Evolutionary conservation across 1,140 invertebrate species (phyloP), one percentile per base, ranked within the genome.

Genomic region (Ridgeia piscesae): DNA sequence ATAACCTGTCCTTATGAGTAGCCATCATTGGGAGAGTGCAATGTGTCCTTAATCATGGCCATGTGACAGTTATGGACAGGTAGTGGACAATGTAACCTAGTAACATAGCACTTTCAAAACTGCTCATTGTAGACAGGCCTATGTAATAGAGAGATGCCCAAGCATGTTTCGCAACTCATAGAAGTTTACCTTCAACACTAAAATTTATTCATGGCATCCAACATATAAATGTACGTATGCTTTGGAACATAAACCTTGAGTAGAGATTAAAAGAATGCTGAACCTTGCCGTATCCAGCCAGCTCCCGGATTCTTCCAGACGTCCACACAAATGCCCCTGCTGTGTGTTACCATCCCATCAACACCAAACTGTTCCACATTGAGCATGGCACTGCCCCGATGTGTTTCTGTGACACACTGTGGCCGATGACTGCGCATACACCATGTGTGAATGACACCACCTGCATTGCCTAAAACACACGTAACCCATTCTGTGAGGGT

Each of bases 401-500:
- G 89, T 17, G 89, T 21, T 33, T 90, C 89, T 21, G 35, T 42
- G 8, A 42, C 35, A 34, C 89, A 90, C 89, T 27, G 8, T 11
- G 89, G 89, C 33, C 89, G 89, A 17, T n/a, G 2, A 90, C 89
- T 90, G 14, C 89, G 34, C 89, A 90, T 34, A 90, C 89, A 90
- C 89, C 89, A 90, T n/a, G 89, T 42, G 89, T 90, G 35, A 31
- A 90, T 14, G 21, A 21, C 17, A 21, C 89, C 89, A 27, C 89
- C 34, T 33, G 17, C 34, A 90, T 34, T 90, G 34, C 89, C 89
- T 34, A n/a, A n/a, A 42, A 90, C 33, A 90, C 33, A 4, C 33
- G 33, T 33, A 33, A 17, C n/a, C n/a, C n/a, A n/a, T n/a, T n/a
- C n/a, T n/a, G n/a, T n/a, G n/a, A n/a, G n/a, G n/a, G n/a, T n/a